Evolutionary conservation across 2,113 vertebrate genomes (phyloP), one percentile per base, ranked within the genome.

Genomic region (Cephalopholis sonnerati): DNA sequence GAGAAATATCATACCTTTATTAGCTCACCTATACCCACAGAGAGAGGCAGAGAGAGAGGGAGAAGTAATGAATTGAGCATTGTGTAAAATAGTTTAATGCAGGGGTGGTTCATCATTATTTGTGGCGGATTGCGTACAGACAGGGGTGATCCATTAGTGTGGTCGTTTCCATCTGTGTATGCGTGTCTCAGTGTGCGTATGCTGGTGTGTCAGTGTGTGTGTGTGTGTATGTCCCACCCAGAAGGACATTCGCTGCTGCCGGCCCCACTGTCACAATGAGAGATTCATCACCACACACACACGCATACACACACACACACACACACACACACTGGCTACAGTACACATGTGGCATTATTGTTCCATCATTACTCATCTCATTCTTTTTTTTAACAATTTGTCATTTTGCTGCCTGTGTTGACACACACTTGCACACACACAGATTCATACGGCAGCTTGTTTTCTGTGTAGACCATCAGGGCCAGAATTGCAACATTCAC

Each of bases 61-160:
- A 81, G 89, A 77, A 82, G 91, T 95, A 95, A 95, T 95, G 94
- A 96, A 96, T 95, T 95, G 95, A 93, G 93, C 83, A 93, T 95
- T 93, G 95, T 95, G 93, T 94, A 95, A 94, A 94, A 94, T 94
- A 94, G 93, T 96, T 95, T 94, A 95, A 96, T 95, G 91, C 93
- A 90, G 92, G 89, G 92, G 95, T 95, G 94, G 95, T 95, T 94
- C 93, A 96, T 95, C 96, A 96, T 96, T 96, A 96, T 96, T 96
- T 95, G 95, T 93, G 93, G 93, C 68, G 92, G 93, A 93, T 94
- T 96, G 92, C 92, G 69, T 90, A 86, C 92, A 95, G 95, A 96
- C 96, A 96, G 95, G 89, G 90, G 94, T 95, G 94, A 96, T 96
- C 94, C 95, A 96, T 96, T 96, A 96, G 92, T 93, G 88, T 89